These are phyloP conservation scores for Linnaemya vulpina DNA, from an alignment of 2,888 invertebrate species.

Conservation along the genomic window DNA sequence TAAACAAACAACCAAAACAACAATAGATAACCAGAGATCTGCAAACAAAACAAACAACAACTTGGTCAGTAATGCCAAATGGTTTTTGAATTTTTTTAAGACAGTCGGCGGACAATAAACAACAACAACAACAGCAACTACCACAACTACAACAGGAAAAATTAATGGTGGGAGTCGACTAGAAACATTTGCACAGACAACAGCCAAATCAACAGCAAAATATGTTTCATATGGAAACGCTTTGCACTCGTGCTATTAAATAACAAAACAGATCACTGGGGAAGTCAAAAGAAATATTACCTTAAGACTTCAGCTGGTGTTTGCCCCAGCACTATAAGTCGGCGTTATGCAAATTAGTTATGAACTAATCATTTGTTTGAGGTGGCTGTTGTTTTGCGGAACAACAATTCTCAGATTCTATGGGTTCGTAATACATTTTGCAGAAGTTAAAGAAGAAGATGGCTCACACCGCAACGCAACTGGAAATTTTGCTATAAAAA, in stretches of 20 bases:
- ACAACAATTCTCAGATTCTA: slow-evolving; percentile 39
- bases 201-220: slow-evolving; percentile 49
- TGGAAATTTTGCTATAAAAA: slow-evolving; percentile 55
- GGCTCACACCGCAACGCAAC: slow-evolving; percentile 3
- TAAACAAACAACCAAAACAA: slow-evolving; percentile 37
- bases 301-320: background rate
- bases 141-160: slow-evolving; percentile 48
- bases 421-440: background rate
- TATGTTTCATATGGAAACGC: slow-evolving; percentile 14
- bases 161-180: slow-evolving; percentile 67
- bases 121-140: slow-evolving; percentile 37
- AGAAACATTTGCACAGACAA: slow-evolving; percentile 23
- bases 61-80: slow-evolving; percentile 63
- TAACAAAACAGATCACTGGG: background rate
- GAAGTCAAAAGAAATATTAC: slow-evolving; percentile 15
- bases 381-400: slow-evolving; percentile 15
- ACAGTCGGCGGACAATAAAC: slow-evolving; percentile 41
- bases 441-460: slow-evolving; percentile 40
- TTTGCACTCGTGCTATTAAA: background rate
- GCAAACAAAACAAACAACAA: slow-evolving; percentile 34
- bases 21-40: slow-evolving; percentile 47
- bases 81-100: background rate
- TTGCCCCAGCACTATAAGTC: slow-evolving; percentile 3
- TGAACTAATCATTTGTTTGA: slow-evolving; percentile 44
- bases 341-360: slow-evolving; percentile 68